phyloP scores from a whole-genome alignment of 2,113 vertebrate genomes.

The Hippotragus niger region DNA sequence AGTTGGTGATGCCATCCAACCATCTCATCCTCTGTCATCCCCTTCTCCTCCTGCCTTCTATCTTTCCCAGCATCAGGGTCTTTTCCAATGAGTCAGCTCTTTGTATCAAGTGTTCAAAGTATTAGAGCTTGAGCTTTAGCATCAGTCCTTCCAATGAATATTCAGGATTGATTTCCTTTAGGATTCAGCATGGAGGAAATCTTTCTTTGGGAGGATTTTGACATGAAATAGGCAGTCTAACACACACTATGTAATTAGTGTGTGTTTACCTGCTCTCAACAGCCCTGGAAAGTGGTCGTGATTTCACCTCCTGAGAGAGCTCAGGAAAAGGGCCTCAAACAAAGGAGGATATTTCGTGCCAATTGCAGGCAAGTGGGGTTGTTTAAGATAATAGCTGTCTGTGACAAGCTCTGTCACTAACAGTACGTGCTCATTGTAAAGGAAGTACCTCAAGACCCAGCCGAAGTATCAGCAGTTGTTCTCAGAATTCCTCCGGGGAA shows the following conservation, averaged over 20 bases:
- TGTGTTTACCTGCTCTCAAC: neutral
- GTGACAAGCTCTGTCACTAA: neutral
- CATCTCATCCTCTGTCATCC: neutral
- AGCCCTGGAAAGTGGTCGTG: neutral
- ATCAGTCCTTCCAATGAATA: neutral
- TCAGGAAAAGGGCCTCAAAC: neutral
- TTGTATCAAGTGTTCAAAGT: neutral
- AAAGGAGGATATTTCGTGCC: neutral
- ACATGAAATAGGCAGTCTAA: neutral
- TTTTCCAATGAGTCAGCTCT: neutral
- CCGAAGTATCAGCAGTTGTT: neutral
- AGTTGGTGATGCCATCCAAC: neutral
- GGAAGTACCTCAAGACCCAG: neutral
- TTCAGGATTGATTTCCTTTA: neutral
- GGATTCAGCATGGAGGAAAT: neutral
- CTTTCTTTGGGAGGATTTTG: neutral
- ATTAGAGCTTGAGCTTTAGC: neutral
- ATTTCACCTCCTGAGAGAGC: neutral
- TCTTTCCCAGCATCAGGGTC: neutral
- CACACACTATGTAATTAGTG: neutral
- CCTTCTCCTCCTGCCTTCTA: neutral
- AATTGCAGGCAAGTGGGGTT: neutral
- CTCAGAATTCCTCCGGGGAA: neutral
- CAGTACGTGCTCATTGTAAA: neutral
- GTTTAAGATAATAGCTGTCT: neutral